Percentiles rank a stretch among this genome's conserved stretches.
Conservation (phyloP, 2,113 vertebrate species). For the Ictalurus furcatus region DNA sequence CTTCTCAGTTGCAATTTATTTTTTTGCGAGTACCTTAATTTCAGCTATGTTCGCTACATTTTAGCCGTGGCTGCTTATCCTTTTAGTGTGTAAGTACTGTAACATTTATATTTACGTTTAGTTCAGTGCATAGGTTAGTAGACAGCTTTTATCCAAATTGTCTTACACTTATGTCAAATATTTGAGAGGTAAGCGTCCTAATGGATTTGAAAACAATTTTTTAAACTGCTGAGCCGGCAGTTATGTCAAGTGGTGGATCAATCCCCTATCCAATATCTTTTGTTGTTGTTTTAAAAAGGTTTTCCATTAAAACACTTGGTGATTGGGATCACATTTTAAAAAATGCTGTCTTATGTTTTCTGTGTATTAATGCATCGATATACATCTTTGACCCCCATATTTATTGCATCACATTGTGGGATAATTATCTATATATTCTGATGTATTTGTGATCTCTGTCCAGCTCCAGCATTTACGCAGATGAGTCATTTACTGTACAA, state of each 20-base stretch:
- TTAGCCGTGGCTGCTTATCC: neutral
- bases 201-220: neutral
- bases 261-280: neutral
- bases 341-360: neutral
- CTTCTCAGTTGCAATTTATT: neutral
- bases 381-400: neutral
- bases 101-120: neutral
- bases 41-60: neutral
- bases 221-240: neutral
- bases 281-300: neutral
- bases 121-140: neutral
- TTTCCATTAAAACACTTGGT: neutral
- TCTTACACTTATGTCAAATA: neutral
- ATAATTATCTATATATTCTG: neutral
- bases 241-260: neutral
- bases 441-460: neutral
- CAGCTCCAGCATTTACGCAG: neutral
- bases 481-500: slow-evolving; percentile 15
- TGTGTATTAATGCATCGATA: neutral
- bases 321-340: neutral
- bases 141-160: neutral
- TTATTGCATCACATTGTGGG: neutral
- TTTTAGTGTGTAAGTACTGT: neutral
- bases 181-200: neutral
- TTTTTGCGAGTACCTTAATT: neutral